Conservation (phyloP, 1,140 invertebrate species). For the Lepidurus packardi region DNA sequence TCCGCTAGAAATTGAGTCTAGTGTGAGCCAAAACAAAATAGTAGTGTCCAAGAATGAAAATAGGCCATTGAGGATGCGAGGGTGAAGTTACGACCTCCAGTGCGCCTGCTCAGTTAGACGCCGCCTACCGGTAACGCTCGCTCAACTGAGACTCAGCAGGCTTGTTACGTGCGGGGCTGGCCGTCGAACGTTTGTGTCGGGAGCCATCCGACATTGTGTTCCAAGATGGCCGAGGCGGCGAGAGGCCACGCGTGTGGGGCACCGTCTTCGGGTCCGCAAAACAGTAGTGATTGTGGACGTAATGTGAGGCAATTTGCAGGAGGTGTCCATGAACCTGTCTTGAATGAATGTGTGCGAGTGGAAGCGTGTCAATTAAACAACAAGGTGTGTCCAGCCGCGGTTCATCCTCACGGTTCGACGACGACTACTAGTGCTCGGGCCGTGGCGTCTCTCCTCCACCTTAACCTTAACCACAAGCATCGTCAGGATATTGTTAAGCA, state of each 20-base stretch:
- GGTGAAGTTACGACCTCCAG: not conserved
- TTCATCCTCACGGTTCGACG: not conserved
- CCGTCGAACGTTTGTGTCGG: not conserved
- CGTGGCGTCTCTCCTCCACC: not conserved
- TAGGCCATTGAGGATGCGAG: not conserved
- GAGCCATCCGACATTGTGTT: not conserved
- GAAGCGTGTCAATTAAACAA: not conserved
- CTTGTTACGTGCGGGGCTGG: not conserved
- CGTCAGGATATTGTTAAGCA: not conserved
- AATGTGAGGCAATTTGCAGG: not conserved
- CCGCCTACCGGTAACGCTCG: conserved; percentile 15
- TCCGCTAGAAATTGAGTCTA: not conserved
- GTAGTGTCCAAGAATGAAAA: not conserved
- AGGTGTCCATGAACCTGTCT: not conserved
- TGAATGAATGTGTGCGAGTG: not conserved
- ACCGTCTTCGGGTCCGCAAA: conserved; percentile 7
- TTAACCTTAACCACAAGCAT: not conserved
- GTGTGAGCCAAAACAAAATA: not conserved
- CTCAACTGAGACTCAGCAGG: not conserved
- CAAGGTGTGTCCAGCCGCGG: not conserved
- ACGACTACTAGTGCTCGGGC: not conserved
- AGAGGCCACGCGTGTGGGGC: conserved; percentile 19
- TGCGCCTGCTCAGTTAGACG: not conserved
- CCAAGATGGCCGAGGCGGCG: conserved; percentile 16
- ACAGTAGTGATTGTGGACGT: conserved; percentile 9